Percentiles rank a stretch among this genome's conserved stretches.
phyloP scores from a whole-genome alignment of 2,888 invertebrate species.

The Therioaphis trifolii region DNA sequence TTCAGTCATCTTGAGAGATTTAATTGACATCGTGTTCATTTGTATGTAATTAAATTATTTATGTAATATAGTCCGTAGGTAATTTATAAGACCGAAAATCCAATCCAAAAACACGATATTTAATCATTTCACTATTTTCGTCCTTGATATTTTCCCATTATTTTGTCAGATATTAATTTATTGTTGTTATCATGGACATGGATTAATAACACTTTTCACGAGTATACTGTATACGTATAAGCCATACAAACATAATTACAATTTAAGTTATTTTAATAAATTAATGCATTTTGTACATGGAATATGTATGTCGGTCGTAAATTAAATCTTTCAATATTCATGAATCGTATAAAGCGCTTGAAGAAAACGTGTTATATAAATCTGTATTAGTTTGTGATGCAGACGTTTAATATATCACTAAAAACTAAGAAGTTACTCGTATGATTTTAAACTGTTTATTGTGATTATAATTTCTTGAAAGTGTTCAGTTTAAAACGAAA shows the following conservation, averaged over 20 bases:
- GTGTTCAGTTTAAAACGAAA: too few relatives aligned
- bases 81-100: neutral
- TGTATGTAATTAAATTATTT: neutral
- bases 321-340: neutral
- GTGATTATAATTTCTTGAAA: too few relatives aligned
- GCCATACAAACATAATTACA: neutral
- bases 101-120: neutral
- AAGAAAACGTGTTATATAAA: neutral
- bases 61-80: neutral
- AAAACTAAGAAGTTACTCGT: too few relatives aligned
- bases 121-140: neutral
- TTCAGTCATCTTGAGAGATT: neutral
- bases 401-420: too few relatives aligned
- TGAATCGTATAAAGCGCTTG: neutral
- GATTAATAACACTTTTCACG: neutral
- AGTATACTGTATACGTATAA: neutral
- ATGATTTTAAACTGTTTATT: too few relatives aligned
- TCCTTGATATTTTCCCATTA: neutral
- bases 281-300: neutral
- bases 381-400: too few relatives aligned
- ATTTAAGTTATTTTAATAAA: conserved; percentile 14
- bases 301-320: neutral
- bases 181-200: neutral
- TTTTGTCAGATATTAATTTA: conserved; percentile 5
- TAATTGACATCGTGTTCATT: neutral